Evolutionary conservation across 2,113 vertebrate genomes (phyloP).

Genomic region (Motacilla tschutschensis): DNA sequence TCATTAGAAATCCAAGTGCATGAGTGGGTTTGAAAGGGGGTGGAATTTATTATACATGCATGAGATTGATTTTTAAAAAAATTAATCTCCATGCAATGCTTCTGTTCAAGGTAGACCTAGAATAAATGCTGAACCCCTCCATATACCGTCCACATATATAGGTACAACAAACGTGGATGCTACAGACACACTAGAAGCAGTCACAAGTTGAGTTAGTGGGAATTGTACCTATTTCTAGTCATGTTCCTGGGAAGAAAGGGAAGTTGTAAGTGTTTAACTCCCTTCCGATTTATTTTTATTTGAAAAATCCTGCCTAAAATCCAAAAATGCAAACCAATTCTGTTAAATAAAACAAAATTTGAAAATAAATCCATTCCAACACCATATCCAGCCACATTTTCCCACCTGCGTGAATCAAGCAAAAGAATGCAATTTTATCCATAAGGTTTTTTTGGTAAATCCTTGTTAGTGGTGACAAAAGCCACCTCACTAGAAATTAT

Average conservation of each 20-base stretch:
- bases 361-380: neutral
- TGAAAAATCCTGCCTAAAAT: neutral
- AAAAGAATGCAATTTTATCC: neutral
- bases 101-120: conserved; percentile 5
- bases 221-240: conserved; percentile 2
- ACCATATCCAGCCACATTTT: neutral
- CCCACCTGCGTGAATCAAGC: neutral
- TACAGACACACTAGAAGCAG: neutral
- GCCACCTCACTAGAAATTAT: neutral
- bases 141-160: neutral
- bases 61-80: neutral
- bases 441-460: neutral
- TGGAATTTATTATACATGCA: conserved; percentile 47
- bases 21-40: conserved; percentile 53
- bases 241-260: neutral
- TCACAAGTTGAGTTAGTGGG: neutral
- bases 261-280: neutral
- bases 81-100: neutral
- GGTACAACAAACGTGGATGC: neutral
- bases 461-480: neutral
- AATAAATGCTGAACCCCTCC: conserved; percentile 2
- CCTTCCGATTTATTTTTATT: neutral
- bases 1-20: conserved; percentile 54
- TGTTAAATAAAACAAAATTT: neutral
- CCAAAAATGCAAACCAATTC: neutral